These are phyloP conservation scores for Coelopa frigida DNA, from an alignment of 1,140 invertebrate species.

Conservation along the genomic window DNA sequence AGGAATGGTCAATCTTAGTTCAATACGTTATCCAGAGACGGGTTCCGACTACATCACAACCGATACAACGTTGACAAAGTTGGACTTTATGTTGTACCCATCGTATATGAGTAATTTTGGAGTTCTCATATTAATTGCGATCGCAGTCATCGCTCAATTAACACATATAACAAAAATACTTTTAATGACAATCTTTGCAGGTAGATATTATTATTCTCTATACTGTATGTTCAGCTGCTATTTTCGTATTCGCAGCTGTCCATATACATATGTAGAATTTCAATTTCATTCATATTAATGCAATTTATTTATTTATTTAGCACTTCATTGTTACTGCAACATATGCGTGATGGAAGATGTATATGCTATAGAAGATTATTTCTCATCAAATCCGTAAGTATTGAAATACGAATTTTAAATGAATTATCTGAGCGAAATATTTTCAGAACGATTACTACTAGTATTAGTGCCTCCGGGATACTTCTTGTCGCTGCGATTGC, in stretches of 20 bases:
- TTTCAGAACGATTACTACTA: slow-evolving; percentile 46
- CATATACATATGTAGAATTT: too few species aligned
- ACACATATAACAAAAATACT: slow-evolving; percentile 62
- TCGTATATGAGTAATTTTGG: slow-evolving; percentile 67
- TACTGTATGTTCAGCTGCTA: too few species aligned
- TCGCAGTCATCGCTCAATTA: slow-evolving; percentile 65
- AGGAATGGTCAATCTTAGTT: too few species aligned
- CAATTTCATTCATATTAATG: too few species aligned
- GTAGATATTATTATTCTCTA: too few species aligned
- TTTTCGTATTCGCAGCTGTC: too few species aligned
- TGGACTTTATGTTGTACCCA: slow-evolving; percentile 52
- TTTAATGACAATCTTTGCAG: slow-evolving; percentile 55
- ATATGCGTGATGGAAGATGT: slow-evolving; percentile 50
- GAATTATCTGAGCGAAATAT: not conserved
- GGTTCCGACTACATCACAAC: too few species aligned
- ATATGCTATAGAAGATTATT: slow-evolving; percentile 53
- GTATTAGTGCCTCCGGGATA: slow-evolving; percentile 53
- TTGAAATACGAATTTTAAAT: slow-evolving; percentile 5
- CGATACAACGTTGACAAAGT: too few species aligned
- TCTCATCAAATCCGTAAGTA: slow-evolving; percentile 40
- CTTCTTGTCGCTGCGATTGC: slow-evolving; percentile 53
- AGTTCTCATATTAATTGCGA: slow-evolving; percentile 61
- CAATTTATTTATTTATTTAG: slow-evolving; percentile 8
- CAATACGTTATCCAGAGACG: too few species aligned
- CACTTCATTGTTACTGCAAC: slow-evolving; percentile 57